Evolutionary conservation across 2,797 vertebrate species (phyloP).

Genomic region (Danio aesculapii): DNA sequence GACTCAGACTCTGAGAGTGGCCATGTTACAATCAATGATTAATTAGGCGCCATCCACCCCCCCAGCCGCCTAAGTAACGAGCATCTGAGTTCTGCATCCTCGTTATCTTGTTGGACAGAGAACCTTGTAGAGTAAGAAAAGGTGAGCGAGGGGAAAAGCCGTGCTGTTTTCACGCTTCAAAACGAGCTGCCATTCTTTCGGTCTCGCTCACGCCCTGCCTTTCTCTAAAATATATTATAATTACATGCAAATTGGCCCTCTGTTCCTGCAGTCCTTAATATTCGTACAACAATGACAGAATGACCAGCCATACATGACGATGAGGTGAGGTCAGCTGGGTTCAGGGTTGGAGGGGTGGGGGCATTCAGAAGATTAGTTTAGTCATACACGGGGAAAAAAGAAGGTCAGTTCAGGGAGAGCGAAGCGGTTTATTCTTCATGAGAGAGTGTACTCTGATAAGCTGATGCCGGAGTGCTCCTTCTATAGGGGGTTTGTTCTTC

Average conservation of each 20-base stretch:
- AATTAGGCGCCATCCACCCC: conserved; percentile 80
- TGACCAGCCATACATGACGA: conserved; percentile 68
- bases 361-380: conserved; percentile 39
- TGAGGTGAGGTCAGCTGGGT: conserved; percentile 60
- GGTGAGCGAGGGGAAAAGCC: conserved; percentile 48
- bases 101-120: conserved; percentile 80
- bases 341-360: conserved; percentile 11
- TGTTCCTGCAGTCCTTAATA: conserved; percentile 63
- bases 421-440: conserved; percentile 3
- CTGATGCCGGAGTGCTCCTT: neutral
- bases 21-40: conserved; percentile 86
- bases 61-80: conserved; percentile 65
- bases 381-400: neutral
- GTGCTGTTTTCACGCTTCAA: conserved; percentile 47
- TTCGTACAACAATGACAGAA: conserved; percentile 60
- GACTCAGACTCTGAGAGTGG: conserved; percentile 78
- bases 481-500: neutral
- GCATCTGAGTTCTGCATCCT: conserved; percentile 67
- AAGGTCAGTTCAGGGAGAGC: conserved; percentile 30
- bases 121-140: conserved; percentile 79
- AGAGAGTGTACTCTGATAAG: neutral
- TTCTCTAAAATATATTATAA: conserved; percentile 64
- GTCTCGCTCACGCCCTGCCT: conserved; percentile 52
- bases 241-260: conserved; percentile 78
- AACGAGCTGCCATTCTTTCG: conserved; percentile 52